Base-by-base conservation (phyloP, 2,888 invertebrate genomes). In the Phaonia tiefii region DNA sequence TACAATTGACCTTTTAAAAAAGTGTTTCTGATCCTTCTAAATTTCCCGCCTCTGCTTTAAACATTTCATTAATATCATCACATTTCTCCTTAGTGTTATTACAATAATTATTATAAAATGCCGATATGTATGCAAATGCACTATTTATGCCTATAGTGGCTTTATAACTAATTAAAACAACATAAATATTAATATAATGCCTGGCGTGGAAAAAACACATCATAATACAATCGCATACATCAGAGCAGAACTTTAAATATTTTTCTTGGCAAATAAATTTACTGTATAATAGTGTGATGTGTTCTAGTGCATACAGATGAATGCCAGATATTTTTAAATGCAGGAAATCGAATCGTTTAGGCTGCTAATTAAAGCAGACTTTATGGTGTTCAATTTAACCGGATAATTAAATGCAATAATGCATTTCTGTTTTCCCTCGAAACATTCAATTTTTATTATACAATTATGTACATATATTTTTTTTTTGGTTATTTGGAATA, bases 91-190 rank as follows among this genome's bases (percentile, higher is more conserved):
- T 54, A 54, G 8, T 54, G 25, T 54, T 54, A 54, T 54, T 54
- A 54, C 22, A 54, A 63, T 42, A 5, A 63, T 63, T 63, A 63
- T 63, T 63, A 42, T 42, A 25, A 54, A 54, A 25, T 13, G 10
- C 54, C 20, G 17, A 49, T 22, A 54, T 13, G 3, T 25, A 54
- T 2, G 25, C 54, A 63, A n/a, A 22, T 10, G 22, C 22, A 8
- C 7, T 31, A 8, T 73, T 73, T 65, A 76, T 58, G 10, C 44
- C 42, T 69, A 54, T 73, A 70, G 46, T 73, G 69, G 70, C 73
- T 71, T 76, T 58, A 74, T 77, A 71, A 80, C 76, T 77, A 80
- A 80, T 80, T 76, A 80, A 77, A 80, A 80, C 73, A 80, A 80
- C 58, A 80, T 73, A 76, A 80, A 80, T 80, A 80, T 80, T 76